These are phyloP conservation scores for Rhinogobius similis DNA, from an alignment of 2,113 vertebrate species.

Conservation along the genomic window DNA sequence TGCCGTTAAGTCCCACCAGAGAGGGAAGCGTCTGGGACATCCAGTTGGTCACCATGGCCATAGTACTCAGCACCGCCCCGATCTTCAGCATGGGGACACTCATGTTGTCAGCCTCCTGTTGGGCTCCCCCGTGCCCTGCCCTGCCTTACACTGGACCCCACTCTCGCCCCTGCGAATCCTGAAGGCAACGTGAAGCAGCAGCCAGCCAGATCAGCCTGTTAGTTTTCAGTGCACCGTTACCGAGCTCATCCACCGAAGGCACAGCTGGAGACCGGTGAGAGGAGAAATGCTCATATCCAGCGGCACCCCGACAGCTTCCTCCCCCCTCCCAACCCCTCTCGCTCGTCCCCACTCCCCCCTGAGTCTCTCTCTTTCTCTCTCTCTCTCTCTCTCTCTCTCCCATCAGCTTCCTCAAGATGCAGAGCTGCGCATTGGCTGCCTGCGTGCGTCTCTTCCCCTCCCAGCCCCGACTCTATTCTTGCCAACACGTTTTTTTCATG, in stretches of 20 bases:
- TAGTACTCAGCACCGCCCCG: slow-evolving; percentile 90
- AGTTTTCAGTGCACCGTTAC: slow-evolving; percentile 40
- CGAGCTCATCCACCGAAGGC: slow-evolving; percentile 38
- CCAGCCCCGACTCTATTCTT: slow-evolving; percentile 47
- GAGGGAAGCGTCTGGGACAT: slow-evolving; percentile 91
- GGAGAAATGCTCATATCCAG: slow-evolving; percentile 68
- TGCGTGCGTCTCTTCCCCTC: slow-evolving; percentile 63
- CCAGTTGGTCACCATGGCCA: slow-evolving; percentile 94
- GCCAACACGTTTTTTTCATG: slow-evolving; percentile 56
- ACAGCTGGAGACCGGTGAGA: slow-evolving; percentile 45
- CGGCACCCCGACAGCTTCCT: slow-evolving; percentile 69
- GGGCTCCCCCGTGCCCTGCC: slow-evolving; percentile 59
- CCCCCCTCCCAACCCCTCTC: slow-evolving; percentile 27
- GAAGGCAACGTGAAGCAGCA: slow-evolving; percentile 27
- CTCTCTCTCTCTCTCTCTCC: slow-evolving; percentile 45
- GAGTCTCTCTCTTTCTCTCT: no score
- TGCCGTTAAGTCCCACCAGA: slow-evolving; percentile 89
- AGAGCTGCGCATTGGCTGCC: slow-evolving; percentile 77
- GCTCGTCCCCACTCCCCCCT: slow-evolving; percentile 18
- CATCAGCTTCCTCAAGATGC: slow-evolving; percentile 69
- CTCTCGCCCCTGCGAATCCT: slow-evolving; percentile 36
- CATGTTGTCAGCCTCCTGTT: slow-evolving; percentile 74
- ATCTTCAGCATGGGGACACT: slow-evolving; percentile 88
- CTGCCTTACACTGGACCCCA: slow-evolving; percentile 54
- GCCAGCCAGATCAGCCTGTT: slow-evolving; percentile 51